Conservation (phyloP, 2,888 invertebrate genomes). For the Plebejus melissa region DNA sequence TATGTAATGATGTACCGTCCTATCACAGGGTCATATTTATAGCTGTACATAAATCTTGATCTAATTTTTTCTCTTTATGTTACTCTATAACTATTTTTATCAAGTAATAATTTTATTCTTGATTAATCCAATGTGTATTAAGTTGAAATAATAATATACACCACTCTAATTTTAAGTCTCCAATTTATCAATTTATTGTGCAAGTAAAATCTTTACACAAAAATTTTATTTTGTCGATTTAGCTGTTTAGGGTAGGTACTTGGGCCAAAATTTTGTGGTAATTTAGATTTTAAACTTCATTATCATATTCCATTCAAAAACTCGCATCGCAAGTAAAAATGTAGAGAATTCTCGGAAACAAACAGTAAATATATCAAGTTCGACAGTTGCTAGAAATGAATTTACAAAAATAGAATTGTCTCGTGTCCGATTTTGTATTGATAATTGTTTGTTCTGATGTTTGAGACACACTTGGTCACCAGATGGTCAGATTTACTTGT, state of each 20-base stretch:
- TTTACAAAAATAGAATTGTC: constrained; percentile 25
- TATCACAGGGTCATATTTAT: too few species aligned
- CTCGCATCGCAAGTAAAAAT: background rate
- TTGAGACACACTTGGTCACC: constrained; percentile 60
- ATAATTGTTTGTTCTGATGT: constrained; percentile 34
- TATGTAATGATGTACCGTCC: too few species aligned
- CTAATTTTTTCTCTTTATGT: too few species aligned
- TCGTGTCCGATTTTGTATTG: constrained; percentile 18
- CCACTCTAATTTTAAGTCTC: too few species aligned
- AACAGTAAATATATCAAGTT: constrained; percentile 14
- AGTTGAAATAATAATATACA: too few species aligned
- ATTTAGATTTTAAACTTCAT: background rate
- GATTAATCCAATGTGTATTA: too few species aligned
- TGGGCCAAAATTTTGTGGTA: background rate
- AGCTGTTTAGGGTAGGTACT: background rate
- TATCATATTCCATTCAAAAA: background rate
- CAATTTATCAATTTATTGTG: too few species aligned
- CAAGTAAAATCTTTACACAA: background rate
- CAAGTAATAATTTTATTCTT: too few species aligned
- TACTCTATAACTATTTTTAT: too few species aligned
- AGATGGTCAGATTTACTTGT: constrained; percentile 56
- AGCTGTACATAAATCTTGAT: too few species aligned
- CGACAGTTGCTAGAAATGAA: constrained; percentile 24
- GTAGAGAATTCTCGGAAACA: background rate
- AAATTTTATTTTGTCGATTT: background rate